Conservation (phyloP, 2,797 vertebrate genomes). For the Anguilla anguilla region DNA sequence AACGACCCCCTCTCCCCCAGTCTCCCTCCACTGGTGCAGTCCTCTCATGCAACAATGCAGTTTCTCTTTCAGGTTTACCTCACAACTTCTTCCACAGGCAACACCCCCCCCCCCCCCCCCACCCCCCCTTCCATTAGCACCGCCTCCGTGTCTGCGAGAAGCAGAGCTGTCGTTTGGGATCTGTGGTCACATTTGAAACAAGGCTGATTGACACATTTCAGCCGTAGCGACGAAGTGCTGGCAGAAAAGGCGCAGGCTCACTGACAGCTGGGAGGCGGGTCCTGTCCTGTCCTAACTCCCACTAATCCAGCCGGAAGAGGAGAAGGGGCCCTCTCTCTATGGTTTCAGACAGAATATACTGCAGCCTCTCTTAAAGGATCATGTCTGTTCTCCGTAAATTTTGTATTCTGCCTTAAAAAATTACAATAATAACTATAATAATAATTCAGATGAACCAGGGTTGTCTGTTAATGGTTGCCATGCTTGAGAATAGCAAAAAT, state of each 20-base stretch:
- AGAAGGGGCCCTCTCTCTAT: neutral
- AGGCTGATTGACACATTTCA: neutral
- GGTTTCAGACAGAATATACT: neutral
- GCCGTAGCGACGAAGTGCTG: neutral
- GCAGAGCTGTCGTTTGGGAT: neutral
- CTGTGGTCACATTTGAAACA: neutral
- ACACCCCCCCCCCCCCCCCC: neutral
- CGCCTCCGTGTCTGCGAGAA: neutral
- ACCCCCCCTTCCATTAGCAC: neutral
- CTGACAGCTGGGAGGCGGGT: neutral
- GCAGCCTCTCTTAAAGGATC: neutral
- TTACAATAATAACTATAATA: neutral
- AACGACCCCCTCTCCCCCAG: neutral
- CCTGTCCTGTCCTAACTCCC: neutral
- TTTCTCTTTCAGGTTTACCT: neutral
- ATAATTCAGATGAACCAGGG: neutral
- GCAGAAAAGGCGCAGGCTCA: neutral
- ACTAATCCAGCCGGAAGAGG: neutral
- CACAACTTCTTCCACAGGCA: neutral
- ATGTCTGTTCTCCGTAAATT: neutral
- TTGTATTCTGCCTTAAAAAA: neutral
- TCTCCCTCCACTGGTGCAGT: neutral
- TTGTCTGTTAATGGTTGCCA: neutral
- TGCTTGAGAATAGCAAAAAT: neutral
- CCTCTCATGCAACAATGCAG: neutral